Evolutionary conservation across 2,113 vertebrate species (phyloP).

Genomic region (Platysternon megacephalum): DNA sequence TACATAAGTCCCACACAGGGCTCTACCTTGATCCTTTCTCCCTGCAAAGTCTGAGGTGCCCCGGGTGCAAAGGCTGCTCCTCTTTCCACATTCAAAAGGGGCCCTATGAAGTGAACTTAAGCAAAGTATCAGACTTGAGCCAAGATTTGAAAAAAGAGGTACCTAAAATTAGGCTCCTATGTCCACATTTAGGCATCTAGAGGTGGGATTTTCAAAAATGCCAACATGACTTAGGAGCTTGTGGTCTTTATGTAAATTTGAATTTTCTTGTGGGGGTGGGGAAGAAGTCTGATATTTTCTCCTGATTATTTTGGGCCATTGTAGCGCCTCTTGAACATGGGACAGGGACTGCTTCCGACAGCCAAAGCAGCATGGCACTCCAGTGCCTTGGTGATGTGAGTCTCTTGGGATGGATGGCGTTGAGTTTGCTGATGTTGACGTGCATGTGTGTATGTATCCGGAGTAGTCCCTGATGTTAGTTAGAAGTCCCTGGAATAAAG

Average conservation of each 20-base stretch:
- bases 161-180: background rate
- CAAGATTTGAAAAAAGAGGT: background rate
- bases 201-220: background rate
- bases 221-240: background rate
- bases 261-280: background rate
- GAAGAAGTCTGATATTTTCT: background rate
- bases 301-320: background rate
- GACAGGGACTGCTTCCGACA: background rate
- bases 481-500: background rate
- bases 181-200: background rate
- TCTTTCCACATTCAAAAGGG: background rate
- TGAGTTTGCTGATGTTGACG: background rate
- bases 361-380: background rate
- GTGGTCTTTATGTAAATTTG: background rate
- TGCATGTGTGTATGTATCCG: background rate
- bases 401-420: too few species aligned
- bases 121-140: background rate
- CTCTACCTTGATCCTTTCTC: background rate
- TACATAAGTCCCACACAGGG: background rate
- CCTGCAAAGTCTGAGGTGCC: background rate
- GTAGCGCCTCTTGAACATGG: background rate
- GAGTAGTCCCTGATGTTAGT: background rate
- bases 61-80: background rate
- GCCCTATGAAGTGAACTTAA: background rate
- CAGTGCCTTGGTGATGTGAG: background rate